Evolutionary conservation across 2,113 vertebrate species (phyloP).

Genomic region (Neomonachus schauinslandi): DNA sequence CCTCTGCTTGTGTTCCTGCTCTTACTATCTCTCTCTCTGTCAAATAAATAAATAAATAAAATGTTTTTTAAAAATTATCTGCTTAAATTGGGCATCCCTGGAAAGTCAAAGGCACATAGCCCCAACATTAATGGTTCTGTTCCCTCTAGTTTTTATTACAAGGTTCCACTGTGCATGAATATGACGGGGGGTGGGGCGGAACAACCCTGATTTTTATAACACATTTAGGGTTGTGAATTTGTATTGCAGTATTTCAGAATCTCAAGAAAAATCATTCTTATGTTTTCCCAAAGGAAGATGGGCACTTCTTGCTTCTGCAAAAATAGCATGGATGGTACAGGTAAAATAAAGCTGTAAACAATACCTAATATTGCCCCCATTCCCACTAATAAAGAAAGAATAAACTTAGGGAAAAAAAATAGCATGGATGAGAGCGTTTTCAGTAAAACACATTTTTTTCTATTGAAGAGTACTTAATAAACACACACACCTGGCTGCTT

Average conservation of each 20-base stretch:
- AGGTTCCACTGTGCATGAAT: background rate
- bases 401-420: conserved; percentile 9
- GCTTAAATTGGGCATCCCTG: background rate
- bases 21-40: too few relatives aligned
- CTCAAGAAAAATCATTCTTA: conserved; percentile 35
- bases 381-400: too few relatives aligned
- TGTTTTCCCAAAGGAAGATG: conserved; percentile 43
- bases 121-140: background rate
- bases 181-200: background rate
- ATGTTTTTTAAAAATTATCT: background rate
- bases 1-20: too few relatives aligned
- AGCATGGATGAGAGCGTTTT: conserved; percentile 52
- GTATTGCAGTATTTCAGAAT: conserved; percentile 29
- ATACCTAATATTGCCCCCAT: too few relatives aligned
- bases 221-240: background rate
- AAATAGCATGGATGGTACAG: background rate
- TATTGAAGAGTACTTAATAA: conserved; percentile 71
- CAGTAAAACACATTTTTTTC: conserved; percentile 50
- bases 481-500: conserved; percentile 84
- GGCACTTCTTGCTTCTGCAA: conserved; percentile 54
- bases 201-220: conserved; percentile 29
- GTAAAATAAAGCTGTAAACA: too few relatives aligned
- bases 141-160: background rate
- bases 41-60: too few relatives aligned
- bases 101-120: background rate